Base-by-base conservation (phyloP, 2,888 invertebrate genomes). In the Ichneumoninae sp. region DNA sequence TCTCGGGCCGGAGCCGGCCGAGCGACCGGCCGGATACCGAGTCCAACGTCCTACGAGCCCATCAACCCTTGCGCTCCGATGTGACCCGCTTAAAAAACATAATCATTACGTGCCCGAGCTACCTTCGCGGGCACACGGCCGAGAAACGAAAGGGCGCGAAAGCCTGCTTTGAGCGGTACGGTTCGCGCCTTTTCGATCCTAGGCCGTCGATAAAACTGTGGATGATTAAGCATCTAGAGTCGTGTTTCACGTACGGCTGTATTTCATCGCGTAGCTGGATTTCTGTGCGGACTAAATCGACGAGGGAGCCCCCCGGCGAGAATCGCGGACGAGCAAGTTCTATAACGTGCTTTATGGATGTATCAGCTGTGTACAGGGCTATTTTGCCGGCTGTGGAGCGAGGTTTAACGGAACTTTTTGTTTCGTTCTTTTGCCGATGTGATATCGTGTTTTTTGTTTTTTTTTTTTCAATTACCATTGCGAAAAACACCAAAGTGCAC, bases 11-110 rank as follows among this genome's bases (percentile, higher is more conserved):
- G 65, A 69, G 75, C 57, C 22, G 26, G 54, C 71, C 52, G 10
- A 76, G 86, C 86, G 88, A 89, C 85, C 85, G 22, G 19, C 73
- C 84, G 79, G 88, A 87, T 85, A 88, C 66, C 40, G 74, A 74
- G 47, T 74, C 80, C 66, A 74, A 81, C 73, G 74, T 68, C 66
- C 71, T 36, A 54, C 36, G 71, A 26, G 19, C 52, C 65, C 87
- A 85, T 89, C 89, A 87, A 86, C 90, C 89, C 88, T 89, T 89
- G 87, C 87, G 87, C 87, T 86, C 44, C 65, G 16, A 88, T 63
- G 70, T 88, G 89, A 91, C 89, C 90, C 83, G 87, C 88, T 90
- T 90, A 82, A 85, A 87, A 87, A 88, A 88, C 86, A 85, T 86
- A 87, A 87, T 90, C 87, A 88, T 87, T 85, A 68, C 68, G 57